Conservation (phyloP, 2,797 vertebrate genomes). For the Platyrinchus mystaceus region DNA sequence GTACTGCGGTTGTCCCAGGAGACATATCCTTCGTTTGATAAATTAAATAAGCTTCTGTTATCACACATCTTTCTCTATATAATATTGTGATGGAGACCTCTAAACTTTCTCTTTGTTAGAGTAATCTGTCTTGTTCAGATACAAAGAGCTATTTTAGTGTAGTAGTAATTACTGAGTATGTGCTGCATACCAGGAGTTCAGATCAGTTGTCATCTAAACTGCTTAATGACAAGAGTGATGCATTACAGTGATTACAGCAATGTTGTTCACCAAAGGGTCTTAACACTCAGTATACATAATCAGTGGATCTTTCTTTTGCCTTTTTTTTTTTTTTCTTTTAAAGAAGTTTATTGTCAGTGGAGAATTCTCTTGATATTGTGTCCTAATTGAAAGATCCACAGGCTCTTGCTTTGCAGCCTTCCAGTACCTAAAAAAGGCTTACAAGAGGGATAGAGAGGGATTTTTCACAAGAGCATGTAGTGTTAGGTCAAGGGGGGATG, state of each 20-base stretch:
- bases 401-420: background rate
- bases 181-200: background rate
- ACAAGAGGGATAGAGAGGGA: background rate
- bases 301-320: background rate
- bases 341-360: background rate
- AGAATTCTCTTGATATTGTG: background rate
- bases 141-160: background rate
- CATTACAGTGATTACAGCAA: background rate
- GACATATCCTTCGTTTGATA: background rate
- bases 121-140: background rate
- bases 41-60: background rate
- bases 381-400: background rate
- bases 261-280: background rate
- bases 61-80: background rate
- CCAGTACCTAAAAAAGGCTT: background rate
- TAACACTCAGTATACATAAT: background rate
- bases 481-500: background rate
- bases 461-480: background rate
- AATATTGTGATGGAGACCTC: background rate
- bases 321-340: background rate
- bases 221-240: background rate
- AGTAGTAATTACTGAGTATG: background rate
- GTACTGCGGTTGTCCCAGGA: background rate
- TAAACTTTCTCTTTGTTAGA: background rate
- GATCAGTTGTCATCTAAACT: conserved; percentile 11